Evolutionary conservation across 2,113 vertebrate species (phyloP).

Genomic region (Corvus hawaiiensis): DNA sequence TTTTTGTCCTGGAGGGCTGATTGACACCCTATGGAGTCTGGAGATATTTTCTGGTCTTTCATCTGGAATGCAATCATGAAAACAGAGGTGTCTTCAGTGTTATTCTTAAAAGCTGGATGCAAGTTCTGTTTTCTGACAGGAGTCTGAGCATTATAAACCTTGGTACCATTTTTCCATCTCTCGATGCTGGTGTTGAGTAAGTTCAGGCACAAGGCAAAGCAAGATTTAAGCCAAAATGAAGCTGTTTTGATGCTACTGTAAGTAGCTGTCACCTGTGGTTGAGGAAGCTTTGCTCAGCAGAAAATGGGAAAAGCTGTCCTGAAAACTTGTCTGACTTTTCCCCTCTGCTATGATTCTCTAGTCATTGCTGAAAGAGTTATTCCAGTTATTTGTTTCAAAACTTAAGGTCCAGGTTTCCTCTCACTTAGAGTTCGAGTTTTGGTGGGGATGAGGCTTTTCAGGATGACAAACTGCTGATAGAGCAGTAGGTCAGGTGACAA

Average conservation of each 20-base stretch:
- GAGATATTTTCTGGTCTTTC: not conserved
- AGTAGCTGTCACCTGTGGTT: fast-evolving
- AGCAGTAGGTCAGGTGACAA: not conserved
- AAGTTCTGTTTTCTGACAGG: not conserved
- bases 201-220: not conserved
- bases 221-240: not conserved
- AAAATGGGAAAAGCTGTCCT: not conserved
- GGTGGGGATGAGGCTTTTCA: not conserved
- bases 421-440: fast-evolving
- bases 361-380: not conserved
- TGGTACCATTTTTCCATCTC: not conserved
- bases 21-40: not conserved
- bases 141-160: not conserved
- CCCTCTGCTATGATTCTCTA: fast-evolving
- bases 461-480: not conserved
- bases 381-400: not conserved
- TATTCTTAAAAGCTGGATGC: not conserved
- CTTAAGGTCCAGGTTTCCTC: not conserved
- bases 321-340: not conserved
- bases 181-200: not conserved
- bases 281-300: not conserved
- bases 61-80: not conserved
- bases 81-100: not conserved
- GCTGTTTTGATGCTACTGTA: not conserved
- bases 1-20: not conserved